Evolutionary conservation across 92 coral and sea anemone species (phyloP).

Genomic region (Palythoa heliodiscus): DNA sequence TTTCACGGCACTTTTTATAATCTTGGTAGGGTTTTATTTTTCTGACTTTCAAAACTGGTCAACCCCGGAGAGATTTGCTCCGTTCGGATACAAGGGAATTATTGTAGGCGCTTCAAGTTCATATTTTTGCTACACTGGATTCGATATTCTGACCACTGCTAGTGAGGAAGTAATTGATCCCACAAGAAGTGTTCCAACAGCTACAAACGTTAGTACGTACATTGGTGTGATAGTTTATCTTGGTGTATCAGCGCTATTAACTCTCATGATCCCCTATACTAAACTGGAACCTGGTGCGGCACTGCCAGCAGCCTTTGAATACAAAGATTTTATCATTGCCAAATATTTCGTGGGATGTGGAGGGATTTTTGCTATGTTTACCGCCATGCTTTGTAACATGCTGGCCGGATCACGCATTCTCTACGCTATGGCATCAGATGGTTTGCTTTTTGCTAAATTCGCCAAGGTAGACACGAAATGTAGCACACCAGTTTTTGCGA

Average conservation of each 20-base stretch:
- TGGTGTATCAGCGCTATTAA: slow-evolving; percentile 67
- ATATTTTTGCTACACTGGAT: slow-evolving; percentile 84
- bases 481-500: slow-evolving; percentile 63
- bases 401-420: slow-evolving; percentile 77
- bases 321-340: slow-evolving; percentile 67
- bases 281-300: slow-evolving; percentile 62
- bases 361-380: slow-evolving; percentile 79
- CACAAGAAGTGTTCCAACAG: slow-evolving; percentile 62
- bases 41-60: slow-evolving; percentile 81
- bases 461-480: slow-evolving; percentile 56
- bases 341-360: slow-evolving; percentile 82
- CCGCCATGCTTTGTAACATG: slow-evolving; percentile 65
- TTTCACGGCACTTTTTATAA: slow-evolving; percentile 62
- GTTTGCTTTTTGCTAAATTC: slow-evolving; percentile 64
- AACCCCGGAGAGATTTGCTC: slow-evolving; percentile 74
- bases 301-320: slow-evolving; percentile 71
- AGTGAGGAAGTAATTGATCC: slow-evolving; percentile 81
- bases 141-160: slow-evolving; percentile 78
- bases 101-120: slow-evolving; percentile 80
- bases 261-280: slow-evolving; percentile 79
- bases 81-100: slow-evolving; percentile 78
- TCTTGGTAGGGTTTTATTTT: slow-evolving; percentile 74
- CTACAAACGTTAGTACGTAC: slow-evolving; percentile 72
- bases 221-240: slow-evolving; percentile 76
- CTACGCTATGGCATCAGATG: slow-evolving; percentile 85